Evolutionary conservation across 2,888 invertebrate species (phyloP), one percentile per base, ranked within the genome.

Genomic region (Patella pellucida): DNA sequence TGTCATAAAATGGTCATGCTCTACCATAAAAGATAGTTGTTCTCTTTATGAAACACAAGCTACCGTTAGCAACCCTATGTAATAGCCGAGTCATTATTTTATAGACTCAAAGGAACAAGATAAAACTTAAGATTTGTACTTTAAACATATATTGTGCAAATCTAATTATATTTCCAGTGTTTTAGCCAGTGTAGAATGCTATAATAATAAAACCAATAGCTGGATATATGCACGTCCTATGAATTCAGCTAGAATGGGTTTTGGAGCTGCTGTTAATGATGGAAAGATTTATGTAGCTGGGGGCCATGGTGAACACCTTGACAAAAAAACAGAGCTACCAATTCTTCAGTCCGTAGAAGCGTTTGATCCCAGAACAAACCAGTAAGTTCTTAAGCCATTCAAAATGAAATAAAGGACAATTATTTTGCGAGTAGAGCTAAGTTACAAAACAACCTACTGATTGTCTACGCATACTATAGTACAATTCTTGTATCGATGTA

Each of bases 271-370:
- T 0, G 68, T 75, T 11, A 72, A 81, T 31, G 70, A 77, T 11
- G 82, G 76, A 0, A 76, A 76, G 23, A 77, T 87, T 9, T 81
- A 76, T 69, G 82, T 85, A 2, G 85, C 78, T 3, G 87, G 87
- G 4, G 86, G 86, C 1, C 81, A 84, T n/a, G 82, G 82, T 0
- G 76, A 75, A 15, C 52, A 69, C 5, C 27, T 72, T 3, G 54
- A 76, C 2, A 75, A 74, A 11, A 52, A 74, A 7, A 76, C 69
- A 14, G 67, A 72, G 16, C 70, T 71, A 23, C 81, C 82, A 14
- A 79, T 87, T 12, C 78, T 85, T 9, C 71, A 72, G n/a, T 72
- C 72, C 9, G 82, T 85, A 14, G 85, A 85, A 68, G 79, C 80
- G 68, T 86, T 77, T 71, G 80, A 85, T 74, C 83, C 86, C 0